A percentile compares a stretch with the other conserved stretches of the same genome.
These are phyloP conservation scores for Eulacestoma nigropectus DNA, from an alignment of 2,113 vertebrate species.

Conservation along the genomic window DNA sequence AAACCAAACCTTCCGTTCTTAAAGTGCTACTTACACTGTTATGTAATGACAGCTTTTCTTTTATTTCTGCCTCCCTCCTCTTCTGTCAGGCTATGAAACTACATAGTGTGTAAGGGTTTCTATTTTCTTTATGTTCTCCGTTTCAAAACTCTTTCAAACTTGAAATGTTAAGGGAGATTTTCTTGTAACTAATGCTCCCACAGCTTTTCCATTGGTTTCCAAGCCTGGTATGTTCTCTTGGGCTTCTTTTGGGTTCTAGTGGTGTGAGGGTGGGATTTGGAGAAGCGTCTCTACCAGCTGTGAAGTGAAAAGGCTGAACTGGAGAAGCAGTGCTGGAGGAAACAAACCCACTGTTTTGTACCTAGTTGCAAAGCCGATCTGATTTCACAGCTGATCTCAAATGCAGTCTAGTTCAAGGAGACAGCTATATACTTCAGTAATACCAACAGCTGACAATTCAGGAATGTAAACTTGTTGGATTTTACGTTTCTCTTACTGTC, in stretches of 20 bases:
- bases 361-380: not conserved
- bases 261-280: not conserved
- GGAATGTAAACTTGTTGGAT: not conserved
- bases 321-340: not conserved
- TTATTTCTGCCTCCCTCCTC: not conserved
- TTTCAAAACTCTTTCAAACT: not conserved
- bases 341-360: not conserved
- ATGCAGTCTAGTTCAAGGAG: not conserved
- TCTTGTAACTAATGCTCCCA: not conserved
- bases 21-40: not conserved
- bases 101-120: not conserved
- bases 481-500: not conserved
- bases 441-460: not conserved
- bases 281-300: not conserved
- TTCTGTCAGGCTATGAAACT: not conserved
- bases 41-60: not conserved
- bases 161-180: not conserved
- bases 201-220: not conserved
- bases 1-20: not conserved
- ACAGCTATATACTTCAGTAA: not conserved
- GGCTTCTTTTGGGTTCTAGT: not conserved
- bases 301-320: not conserved
- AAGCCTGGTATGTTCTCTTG: not conserved
- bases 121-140: not conserved
- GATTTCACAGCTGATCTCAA: not conserved